These are phyloP conservation scores for Progne subis DNA, from an alignment of 2,113 vertebrate species.

Conservation along the genomic window DNA sequence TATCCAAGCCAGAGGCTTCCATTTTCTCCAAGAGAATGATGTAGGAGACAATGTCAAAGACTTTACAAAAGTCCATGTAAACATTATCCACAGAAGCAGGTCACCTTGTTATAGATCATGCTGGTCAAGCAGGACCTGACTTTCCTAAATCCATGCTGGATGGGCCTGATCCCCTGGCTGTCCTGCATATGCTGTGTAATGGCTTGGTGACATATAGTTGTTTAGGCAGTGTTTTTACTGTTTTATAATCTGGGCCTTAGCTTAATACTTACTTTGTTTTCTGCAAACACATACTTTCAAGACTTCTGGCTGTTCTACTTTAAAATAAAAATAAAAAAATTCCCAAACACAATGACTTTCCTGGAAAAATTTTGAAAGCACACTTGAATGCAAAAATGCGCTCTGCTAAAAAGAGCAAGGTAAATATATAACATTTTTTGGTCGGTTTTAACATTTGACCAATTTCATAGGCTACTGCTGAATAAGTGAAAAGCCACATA, in stretches of 20 bases:
- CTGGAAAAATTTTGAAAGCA: not conserved
- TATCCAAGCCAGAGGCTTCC: not conserved
- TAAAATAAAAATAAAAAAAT: not conserved
- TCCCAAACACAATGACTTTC: not conserved
- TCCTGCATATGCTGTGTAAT: not conserved
- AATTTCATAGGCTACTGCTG: not conserved
- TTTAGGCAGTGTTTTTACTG: not conserved
- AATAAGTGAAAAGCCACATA: not conserved
- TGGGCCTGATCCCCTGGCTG: not conserved
- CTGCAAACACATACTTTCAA: not conserved
- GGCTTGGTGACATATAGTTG: not conserved
- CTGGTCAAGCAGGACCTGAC: not conserved
- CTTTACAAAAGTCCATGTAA: not conserved
- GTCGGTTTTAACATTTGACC: not conserved
- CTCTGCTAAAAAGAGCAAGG: not conserved
- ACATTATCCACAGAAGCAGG: not conserved
- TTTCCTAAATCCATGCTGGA: not conserved
- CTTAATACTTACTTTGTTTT: not conserved
- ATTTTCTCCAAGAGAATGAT: not conserved
- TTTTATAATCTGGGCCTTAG: not conserved
- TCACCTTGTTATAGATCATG: not conserved
- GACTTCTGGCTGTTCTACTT: not conserved
- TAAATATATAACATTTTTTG: not conserved
- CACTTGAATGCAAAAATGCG: not conserved
- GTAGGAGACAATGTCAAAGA: not conserved